These are phyloP conservation scores for Cactoblastis cactorum DNA, from an alignment of 2,888 invertebrate species.

Conservation along the genomic window DNA sequence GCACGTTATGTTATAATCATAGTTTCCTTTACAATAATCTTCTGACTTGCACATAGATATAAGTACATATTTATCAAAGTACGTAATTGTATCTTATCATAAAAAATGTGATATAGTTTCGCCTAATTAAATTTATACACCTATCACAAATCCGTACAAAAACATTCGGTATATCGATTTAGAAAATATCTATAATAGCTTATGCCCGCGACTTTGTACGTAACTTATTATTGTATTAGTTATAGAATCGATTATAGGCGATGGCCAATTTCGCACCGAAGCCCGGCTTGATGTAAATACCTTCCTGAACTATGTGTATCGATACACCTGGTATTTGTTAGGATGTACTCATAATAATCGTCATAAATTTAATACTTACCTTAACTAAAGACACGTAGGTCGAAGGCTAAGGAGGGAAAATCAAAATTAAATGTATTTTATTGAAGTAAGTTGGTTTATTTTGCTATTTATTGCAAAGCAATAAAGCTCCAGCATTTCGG, in stretches of 20 bases:
- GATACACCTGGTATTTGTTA: conserved; percentile 44
- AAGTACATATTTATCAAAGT: not conserved
- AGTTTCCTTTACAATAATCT: not conserved
- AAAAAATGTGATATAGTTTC: not conserved
- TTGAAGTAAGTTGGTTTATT: no score
- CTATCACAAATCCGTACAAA: no score
- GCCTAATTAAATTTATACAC: no score
- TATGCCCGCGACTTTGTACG: no score
- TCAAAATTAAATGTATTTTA: not conserved
- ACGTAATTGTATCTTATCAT: not conserved
- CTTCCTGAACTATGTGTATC: conserved; percentile 47
- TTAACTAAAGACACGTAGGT: no score
- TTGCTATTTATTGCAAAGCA: no score
- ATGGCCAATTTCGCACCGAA: conserved; percentile 20
- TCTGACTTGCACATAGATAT: not conserved
- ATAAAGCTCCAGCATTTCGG: no score
- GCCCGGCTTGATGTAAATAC: conserved; percentile 45
- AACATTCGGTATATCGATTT: no score
- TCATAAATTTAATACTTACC: no score
- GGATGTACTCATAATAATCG: conserved; percentile 31
- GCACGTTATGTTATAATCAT: not conserved
- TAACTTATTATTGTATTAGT: not conserved
- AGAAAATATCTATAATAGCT: no score
- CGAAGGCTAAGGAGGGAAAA: no score
- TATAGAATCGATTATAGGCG: conserved; percentile 9